phyloP scores from a whole-genome alignment of 2,113 vertebrate genomes.

The Stomatorhinus ivindoensis region DNA sequence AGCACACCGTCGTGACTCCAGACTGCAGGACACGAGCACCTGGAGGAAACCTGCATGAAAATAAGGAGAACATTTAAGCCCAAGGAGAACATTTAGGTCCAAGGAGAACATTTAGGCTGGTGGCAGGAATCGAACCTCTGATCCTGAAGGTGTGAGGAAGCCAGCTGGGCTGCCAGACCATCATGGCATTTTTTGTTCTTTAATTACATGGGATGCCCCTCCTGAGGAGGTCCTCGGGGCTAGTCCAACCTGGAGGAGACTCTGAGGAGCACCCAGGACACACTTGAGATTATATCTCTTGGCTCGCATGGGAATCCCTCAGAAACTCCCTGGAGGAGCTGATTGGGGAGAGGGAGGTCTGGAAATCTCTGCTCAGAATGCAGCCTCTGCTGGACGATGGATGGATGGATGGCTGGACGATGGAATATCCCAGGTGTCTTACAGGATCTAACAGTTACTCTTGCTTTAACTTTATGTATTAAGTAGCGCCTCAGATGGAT shows the following conservation, averaged over 20 bases:
- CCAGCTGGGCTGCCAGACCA: not conserved
- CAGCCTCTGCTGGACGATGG: not conserved
- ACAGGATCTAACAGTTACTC: not conserved
- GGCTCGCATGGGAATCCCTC: not conserved
- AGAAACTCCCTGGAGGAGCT: not conserved
- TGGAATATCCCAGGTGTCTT: not conserved
- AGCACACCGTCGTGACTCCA: not conserved
- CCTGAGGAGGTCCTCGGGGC: not conserved
- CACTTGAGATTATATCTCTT: not conserved
- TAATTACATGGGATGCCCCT: not conserved
- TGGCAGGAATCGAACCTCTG: not conserved
- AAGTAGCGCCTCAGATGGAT: not conserved
- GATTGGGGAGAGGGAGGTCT: not conserved
- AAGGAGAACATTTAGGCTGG: not conserved
- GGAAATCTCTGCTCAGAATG: not conserved
- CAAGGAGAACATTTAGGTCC: not conserved
- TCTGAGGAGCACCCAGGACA: not conserved
- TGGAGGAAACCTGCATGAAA: not conserved
- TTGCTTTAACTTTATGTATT: not conserved
- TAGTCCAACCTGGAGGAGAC: not conserved
- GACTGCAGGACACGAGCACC: not conserved
- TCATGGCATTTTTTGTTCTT: not conserved
- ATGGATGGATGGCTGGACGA: not conserved
- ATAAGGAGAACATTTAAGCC: not conserved
- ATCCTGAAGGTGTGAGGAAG: not conserved